phyloP scores from a whole-genome alignment of 2,888 invertebrate genomes.

The Cataglyphis rosenhaueri region DNA sequence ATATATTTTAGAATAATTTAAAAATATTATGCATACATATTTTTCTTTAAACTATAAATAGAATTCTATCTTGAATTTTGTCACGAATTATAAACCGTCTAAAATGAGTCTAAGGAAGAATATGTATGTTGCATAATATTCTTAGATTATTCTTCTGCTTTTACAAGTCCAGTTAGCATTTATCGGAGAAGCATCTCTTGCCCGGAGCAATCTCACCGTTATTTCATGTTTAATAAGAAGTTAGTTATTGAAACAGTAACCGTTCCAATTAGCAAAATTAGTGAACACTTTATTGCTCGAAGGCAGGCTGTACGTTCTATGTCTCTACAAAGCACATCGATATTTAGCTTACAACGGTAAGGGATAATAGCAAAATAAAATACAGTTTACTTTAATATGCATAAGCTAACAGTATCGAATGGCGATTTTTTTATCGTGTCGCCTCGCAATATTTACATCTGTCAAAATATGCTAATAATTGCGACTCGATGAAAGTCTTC shows the following conservation, averaged over 20 bases:
- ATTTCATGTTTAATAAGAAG: conserved; percentile 9
- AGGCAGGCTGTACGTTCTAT: background rate
- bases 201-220: background rate
- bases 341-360: background rate
- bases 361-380: background rate
- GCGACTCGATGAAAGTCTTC: background rate
- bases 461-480: background rate
- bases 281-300: conserved; percentile 31
- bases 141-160: background rate
- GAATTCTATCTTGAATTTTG: background rate
- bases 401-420: background rate
- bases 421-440: background rate
- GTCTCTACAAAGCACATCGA: conserved; percentile 1
- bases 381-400: background rate
- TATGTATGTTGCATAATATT: background rate
- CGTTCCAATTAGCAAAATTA: conserved; percentile 37
- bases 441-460: background rate
- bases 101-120: background rate
- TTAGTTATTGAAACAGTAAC: conserved; percentile 44
- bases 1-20: too few species aligned
- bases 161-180: background rate
- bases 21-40: too few species aligned
- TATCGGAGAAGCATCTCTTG: background rate
- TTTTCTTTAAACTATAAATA: background rate
- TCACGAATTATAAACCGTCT: background rate